A percentile compares a stretch with the other conserved stretches of the same genome.
These are phyloP conservation scores for Pithys albifrons DNA, from an alignment of 2,113 vertebrate species.

Conservation along the genomic window DNA sequence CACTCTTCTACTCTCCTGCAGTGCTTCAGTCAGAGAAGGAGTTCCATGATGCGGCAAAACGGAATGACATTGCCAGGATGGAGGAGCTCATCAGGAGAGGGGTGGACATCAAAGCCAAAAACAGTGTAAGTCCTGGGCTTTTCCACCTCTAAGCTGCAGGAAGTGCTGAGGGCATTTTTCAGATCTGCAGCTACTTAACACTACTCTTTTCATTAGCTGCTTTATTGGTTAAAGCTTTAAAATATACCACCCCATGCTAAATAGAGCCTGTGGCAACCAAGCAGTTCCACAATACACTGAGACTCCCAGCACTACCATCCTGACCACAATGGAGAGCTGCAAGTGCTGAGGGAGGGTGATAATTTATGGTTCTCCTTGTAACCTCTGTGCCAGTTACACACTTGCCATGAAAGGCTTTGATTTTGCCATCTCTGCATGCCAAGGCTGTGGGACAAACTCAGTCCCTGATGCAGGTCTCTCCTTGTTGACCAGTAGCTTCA, in stretches of 20 bases:
- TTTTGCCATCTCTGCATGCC: background rate
- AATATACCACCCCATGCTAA: background rate
- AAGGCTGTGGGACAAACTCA: background rate
- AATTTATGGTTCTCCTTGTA: background rate
- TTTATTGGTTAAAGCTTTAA: background rate
- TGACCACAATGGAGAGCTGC: background rate
- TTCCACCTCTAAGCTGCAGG: background rate
- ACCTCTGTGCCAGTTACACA: accelerated
- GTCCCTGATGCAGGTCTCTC: background rate
- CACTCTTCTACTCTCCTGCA: constrained; percentile 17
- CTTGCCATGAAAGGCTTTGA: background rate
- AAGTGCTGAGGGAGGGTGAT: background rate
- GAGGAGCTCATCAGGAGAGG: constrained; percentile 81
- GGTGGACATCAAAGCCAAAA: constrained; percentile 85
- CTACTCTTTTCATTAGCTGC: background rate
- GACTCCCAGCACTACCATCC: background rate
- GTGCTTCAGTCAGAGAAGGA: constrained; percentile 87
- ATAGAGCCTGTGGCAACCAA: background rate
- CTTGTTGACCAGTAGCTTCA: background rate
- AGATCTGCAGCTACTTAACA: background rate
- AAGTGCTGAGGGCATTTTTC: background rate
- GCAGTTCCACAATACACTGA: background rate
- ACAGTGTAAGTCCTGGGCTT: constrained; percentile 73
- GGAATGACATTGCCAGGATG: constrained; percentile 79
- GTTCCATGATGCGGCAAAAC: constrained; percentile 81